phyloP scores from a whole-genome alignment of 2,888 invertebrate genomes.

The Exocentrus adspersus region DNA sequence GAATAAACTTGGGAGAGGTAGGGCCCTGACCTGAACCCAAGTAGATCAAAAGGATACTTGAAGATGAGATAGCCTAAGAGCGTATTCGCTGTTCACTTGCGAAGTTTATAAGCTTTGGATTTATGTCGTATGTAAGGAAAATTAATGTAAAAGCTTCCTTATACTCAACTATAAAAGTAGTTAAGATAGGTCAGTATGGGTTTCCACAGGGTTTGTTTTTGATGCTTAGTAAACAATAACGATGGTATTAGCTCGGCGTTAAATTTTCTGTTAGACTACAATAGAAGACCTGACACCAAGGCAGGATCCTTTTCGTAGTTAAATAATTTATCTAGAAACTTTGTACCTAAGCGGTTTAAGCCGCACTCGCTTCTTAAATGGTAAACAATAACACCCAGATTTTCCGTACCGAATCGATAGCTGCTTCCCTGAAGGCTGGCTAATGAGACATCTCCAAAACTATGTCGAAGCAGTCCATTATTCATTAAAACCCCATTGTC shows the following conservation, averaged over 20 bases:
- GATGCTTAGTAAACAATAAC: too few relatives aligned
- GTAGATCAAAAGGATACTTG: not conserved
- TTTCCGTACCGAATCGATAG: not conserved
- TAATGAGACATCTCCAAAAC: conserved; percentile 12
- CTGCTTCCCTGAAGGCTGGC: not conserved
- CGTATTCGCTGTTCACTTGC: too few relatives aligned
- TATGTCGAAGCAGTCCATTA: conserved; percentile 14
- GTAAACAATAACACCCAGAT: not conserved
- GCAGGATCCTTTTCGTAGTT: not conserved
- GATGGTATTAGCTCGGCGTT: not conserved
- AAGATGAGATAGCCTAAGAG: not conserved
- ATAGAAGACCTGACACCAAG: not conserved
- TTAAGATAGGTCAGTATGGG: too few relatives aligned
- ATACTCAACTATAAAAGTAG: too few relatives aligned
- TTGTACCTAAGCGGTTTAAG: not conserved
- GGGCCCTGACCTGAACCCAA: not conserved
- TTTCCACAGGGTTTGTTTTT: too few relatives aligned
- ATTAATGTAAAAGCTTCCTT: too few relatives aligned
- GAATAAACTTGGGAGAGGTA: not conserved
- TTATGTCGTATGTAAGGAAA: not conserved
- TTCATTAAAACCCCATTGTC: conserved; percentile 18
- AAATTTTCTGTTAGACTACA: not conserved
- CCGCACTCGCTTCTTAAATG: not conserved
- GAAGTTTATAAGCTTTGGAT: too few relatives aligned
- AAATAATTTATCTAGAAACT: not conserved